Evolutionary conservation across 2,888 invertebrate species (phyloP).

Genomic region (Drosophila sordidula): DNA sequence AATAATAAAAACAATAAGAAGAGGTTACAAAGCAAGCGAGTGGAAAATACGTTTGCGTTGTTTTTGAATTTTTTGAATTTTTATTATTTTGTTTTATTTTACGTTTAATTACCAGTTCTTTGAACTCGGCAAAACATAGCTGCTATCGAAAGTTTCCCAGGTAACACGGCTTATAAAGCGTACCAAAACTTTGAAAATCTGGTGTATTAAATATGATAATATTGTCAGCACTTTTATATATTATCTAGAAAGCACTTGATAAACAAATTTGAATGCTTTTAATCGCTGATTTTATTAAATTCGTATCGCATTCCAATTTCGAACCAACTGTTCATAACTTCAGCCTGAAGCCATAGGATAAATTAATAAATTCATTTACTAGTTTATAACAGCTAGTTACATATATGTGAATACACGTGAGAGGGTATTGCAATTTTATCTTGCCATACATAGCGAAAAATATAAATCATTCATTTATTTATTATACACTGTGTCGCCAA

Average conservation of each 20-base stretch:
- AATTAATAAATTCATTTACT: no score
- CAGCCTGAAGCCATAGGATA: background rate
- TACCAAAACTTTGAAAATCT: constrained; percentile 1
- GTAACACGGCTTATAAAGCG: constrained; percentile 5
- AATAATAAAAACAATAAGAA: constrained; percentile 44
- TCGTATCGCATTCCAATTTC: background rate
- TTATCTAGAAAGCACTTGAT: background rate
- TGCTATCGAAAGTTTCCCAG: constrained; percentile 35
- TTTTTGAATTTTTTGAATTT: constrained; percentile 36
- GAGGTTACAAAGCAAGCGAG: constrained; percentile 56
- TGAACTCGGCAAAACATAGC: constrained; percentile 41
- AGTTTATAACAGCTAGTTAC: no score
- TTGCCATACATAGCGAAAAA: no score
- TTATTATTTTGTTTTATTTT: constrained; percentile 27
- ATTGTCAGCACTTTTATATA: no score
- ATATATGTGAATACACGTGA: no score
- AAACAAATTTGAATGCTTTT: background rate
- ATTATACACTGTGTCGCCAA: no score
- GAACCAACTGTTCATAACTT: background rate
- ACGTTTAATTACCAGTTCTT: constrained; percentile 72
- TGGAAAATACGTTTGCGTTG: constrained; percentile 68
- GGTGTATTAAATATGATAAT: background rate
- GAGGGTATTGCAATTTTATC: no score
- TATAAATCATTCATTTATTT: no score
- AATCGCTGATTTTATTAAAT: background rate